phyloP scores from a whole-genome alignment of 2,888 invertebrate genomes.

The Amphimallon solstitiale region DNA sequence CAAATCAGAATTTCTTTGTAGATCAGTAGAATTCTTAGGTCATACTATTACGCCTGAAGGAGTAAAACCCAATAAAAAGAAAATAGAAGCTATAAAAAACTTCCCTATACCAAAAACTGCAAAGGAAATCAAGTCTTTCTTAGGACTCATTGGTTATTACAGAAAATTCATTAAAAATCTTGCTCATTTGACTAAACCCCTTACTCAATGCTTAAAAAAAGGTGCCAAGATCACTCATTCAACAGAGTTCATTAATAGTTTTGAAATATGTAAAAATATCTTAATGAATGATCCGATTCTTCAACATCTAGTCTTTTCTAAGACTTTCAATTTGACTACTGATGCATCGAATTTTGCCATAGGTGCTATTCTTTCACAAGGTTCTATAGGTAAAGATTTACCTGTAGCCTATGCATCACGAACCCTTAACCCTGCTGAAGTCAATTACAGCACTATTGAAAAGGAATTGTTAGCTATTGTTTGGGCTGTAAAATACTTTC shows the following conservation, averaged over 20 bases:
- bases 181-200: neutral
- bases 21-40: constrained; percentile 33
- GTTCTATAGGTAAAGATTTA: constrained; percentile 36
- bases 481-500: too few relatives aligned
- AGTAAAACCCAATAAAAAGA: constrained; percentile 32
- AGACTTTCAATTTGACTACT: too few relatives aligned
- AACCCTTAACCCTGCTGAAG: constrained; percentile 37
- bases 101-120: constrained; percentile 23
- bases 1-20: too few relatives aligned
- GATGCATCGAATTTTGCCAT: too few relatives aligned
- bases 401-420: too few relatives aligned
- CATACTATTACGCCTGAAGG: constrained; percentile 35
- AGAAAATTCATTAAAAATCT: neutral
- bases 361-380: constrained; percentile 26
- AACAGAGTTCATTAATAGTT: neutral
- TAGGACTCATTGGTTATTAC: neutral
- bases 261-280: constrained; percentile 3
- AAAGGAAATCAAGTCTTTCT: neutral
- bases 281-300: neutral
- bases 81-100: constrained; percentile 17
- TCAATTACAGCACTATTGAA: constrained; percentile 37
- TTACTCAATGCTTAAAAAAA: neutral
- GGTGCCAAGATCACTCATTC: neutral
- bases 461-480: constrained; percentile 17
- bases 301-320: neutral